Evolutionary conservation across 1,140 invertebrate genomes (phyloP), one percentile per base, ranked within the genome.

Genomic region (Phocides pigmalion): DNA sequence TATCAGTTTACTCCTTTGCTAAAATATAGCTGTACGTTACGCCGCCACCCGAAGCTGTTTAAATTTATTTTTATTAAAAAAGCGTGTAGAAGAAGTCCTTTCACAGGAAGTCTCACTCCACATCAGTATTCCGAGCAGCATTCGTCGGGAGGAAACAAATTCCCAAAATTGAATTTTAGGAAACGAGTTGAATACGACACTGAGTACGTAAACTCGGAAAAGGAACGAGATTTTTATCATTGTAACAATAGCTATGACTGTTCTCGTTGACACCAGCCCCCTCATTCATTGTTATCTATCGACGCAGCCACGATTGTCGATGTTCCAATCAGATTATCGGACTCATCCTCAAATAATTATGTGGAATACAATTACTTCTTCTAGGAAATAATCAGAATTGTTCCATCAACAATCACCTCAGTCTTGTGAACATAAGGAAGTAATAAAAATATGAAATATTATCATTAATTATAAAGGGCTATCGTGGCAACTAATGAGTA

Each of bases 151-250:
- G 88, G 86, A 89, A 87, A 90, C 88, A 90, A 90, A 90, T 90
- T 90, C 85, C 85, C 88, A 89, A 90, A 90, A 90, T 90, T 90
- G 88, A 90, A 90, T 90, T 90, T 89, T 89, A 84, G 68, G 88
- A 88, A 90, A 90, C 88, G 86, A 90, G 85, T 90, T 87, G 86
- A 88, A 88, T 88, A 86, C 86, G 84, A 90, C 88, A 84, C 81
- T 76, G 81, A 74, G 82, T 89, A 88, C 76, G 85, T 77, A 87
- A 88, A 90, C 81, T 89, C 65, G 76, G 74, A 74, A 84, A 85
- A 86, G 83, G 79, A 84, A 87, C 72, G 80, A 83, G 84, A 87
- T 87, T 90, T 89, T 82, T 86, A 81, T 87, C 79, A 87, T 82
- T 85, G 84, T 71, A 78, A 82, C 82, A 84, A 86, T 76, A 76